phyloP scores from a whole-genome alignment of 2,888 invertebrate species.

The Agriopis marginaria region DNA sequence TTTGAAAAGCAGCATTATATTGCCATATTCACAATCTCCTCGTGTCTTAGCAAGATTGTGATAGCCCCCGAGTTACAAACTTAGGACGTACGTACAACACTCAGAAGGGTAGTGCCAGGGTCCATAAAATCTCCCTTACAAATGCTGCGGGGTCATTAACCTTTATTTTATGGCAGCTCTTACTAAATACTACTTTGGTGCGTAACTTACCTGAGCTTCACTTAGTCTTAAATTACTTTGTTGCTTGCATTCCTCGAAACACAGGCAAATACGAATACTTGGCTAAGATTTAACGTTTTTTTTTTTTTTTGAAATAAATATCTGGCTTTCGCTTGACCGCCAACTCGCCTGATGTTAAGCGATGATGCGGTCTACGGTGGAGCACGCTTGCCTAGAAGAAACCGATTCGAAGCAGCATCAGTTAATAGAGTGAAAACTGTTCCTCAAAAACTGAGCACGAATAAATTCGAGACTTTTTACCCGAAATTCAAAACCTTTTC shows the following conservation, averaged over 20 bases:
- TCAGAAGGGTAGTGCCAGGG: constrained; percentile 47
- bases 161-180: constrained; percentile 68
- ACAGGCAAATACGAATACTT: no score
- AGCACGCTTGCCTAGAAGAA: no score
- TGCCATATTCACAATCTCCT: background rate
- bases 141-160: constrained; percentile 72
- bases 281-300: no score
- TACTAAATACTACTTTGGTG: constrained; percentile 50
- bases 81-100: constrained; percentile 19
- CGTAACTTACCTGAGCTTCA: constrained; percentile 34
- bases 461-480: background rate
- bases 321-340: no score
- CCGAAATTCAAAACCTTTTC: constrained; percentile 29
- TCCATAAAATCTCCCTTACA: constrained; percentile 71
- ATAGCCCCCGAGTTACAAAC: constrained; percentile 13
- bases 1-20: no score
- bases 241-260: constrained; percentile 17
- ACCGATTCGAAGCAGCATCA: no score
- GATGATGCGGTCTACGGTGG: no score
- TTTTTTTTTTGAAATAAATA: no score
- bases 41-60: constrained; percentile 7
- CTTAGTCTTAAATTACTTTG: constrained; percentile 35
- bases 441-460: background rate
- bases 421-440: background rate
- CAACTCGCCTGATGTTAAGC: no score